Evolutionary conservation across 2,113 vertebrate species (phyloP), one percentile per base, ranked within the genome.

Genomic region (Anolis carolinensis): DNA sequence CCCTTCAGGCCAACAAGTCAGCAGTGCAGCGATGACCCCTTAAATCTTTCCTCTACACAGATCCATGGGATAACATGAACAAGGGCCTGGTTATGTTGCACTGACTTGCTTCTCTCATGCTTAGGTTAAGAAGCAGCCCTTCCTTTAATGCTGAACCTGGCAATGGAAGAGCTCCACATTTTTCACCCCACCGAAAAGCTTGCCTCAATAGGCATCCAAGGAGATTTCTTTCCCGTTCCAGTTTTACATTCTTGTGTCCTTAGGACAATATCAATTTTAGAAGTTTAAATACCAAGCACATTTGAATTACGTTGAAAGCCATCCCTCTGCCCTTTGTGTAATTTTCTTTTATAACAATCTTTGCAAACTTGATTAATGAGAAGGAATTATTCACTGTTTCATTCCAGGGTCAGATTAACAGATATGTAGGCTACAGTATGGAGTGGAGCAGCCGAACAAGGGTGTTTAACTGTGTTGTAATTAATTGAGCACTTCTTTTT

Each of bases 361-460:
- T 50, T 75, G 79, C 85, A 59, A 50, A 75, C n/a, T 81, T 86
- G 79, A 81, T 74, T 81, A 86, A 81, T 73, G 79, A 75, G 81
- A 39, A 74, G 59, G 65, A 81, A 65, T 65, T 74, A 59, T n/a
- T 86, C 78, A 80, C 30, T 52, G 50, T 74, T 84, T 25, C 20
- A 25, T 63, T 86, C 30, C 25, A 34, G 44, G 71, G 71, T 74
- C 55, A 86, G 70, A 65, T 81, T 63, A 81, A 81, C 30, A 81
- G 85, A 34, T 55, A 52, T 25, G 34, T 9, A 74, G 10, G 32
- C 81, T 73, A 39, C 52, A 32, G 63, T 81, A 48, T 52, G 48
- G n/a, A 32, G 50, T 21, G 59, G 70, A 48, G 25, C 77, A 62
- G 34, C 39, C 81, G 27, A 27, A 18, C 70, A 27, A 13, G 36